Evolutionary conservation across 2,888 invertebrate species (phyloP).

Genomic region (Cryptocephalus moraei): DNA sequence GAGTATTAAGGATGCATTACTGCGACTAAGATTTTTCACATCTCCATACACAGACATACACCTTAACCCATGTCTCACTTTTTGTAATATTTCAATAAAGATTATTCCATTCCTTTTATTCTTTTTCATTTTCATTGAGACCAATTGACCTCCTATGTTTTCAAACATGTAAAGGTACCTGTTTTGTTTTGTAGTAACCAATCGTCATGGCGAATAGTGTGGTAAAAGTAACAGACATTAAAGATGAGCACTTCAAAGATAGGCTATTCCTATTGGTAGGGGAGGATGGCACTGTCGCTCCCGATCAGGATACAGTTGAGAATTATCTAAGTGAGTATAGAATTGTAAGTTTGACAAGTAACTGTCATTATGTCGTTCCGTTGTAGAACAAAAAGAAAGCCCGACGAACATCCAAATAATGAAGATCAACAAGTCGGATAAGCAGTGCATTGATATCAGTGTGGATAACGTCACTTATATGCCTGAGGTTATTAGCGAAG

Average conservation of each 20-base stretch:
- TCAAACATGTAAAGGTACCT: too few relatives aligned
- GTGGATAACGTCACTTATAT: constrained; percentile 40
- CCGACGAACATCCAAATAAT: constrained; percentile 33
- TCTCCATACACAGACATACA: too few relatives aligned
- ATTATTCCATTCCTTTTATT: too few relatives aligned
- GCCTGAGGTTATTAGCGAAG: constrained; percentile 21
- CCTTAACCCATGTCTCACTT: too few relatives aligned
- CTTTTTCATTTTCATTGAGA: too few relatives aligned
- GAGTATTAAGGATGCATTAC: too few relatives aligned
- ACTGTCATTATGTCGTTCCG: constrained; percentile 2
- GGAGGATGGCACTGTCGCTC: constrained; percentile 74
- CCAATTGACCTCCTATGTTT: too few relatives aligned
- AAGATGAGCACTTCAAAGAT: constrained; percentile 44
- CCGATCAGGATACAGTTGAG: constrained; percentile 71
- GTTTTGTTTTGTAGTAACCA: not conserved
- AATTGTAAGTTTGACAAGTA: not conserved
- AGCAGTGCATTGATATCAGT: constrained; percentile 33
- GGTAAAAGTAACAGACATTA: constrained; percentile 37
- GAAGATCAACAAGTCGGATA: constrained; percentile 34
- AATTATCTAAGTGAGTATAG: constrained; percentile 45
- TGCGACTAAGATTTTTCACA: too few relatives aligned
- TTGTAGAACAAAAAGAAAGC: constrained; percentile 28
- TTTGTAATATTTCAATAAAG: too few relatives aligned
- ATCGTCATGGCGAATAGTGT: constrained; percentile 34
- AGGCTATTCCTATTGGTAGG: constrained; percentile 76